phyloP scores from a whole-genome alignment of 2,113 vertebrate species.

The Proterorhinus semilunaris region DNA sequence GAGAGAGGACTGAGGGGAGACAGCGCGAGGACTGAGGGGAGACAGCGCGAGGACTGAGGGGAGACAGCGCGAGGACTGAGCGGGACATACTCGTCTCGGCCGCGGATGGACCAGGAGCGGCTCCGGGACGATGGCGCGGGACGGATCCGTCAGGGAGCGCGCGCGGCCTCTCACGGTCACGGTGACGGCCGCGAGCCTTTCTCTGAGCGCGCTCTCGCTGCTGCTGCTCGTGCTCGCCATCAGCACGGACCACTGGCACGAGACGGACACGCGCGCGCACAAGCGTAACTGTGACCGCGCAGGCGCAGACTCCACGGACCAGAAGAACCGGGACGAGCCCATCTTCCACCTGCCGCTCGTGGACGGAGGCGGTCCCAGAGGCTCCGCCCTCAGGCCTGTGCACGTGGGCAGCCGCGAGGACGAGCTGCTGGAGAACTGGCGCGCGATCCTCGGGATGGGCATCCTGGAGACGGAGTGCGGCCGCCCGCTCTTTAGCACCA shows the following conservation, averaged over 20 bases:
- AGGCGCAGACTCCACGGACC: conserved; percentile 81
- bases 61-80: too few relatives aligned
- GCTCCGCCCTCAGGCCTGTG: conserved; percentile 76
- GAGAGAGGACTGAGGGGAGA: too few relatives aligned
- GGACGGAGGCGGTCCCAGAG: conserved; percentile 62
- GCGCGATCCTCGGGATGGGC: conserved; percentile 84
- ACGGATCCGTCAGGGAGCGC: conserved; percentile 66
- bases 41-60: too few relatives aligned
- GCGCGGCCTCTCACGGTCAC: conserved; percentile 75
- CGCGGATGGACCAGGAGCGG: not conserved
- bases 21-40: too few relatives aligned
- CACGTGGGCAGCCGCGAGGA: conserved; percentile 78
- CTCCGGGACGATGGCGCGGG: conserved; percentile 13
- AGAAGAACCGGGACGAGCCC: conserved; percentile 88
- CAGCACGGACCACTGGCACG: conserved; percentile 87
- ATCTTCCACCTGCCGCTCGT: conserved; percentile 88
- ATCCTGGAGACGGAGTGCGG: conserved; percentile 86
- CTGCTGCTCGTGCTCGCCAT: conserved; percentile 83
- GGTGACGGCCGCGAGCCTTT: conserved; percentile 80
- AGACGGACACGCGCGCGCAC: conserved; percentile 86
- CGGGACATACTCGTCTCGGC: too few relatives aligned
- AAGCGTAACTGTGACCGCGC: conserved; percentile 84
- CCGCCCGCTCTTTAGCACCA: conserved; percentile 83
- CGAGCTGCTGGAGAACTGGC: conserved; percentile 83
- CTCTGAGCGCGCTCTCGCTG: conserved; percentile 77